These are phyloP conservation scores for Drosophila watanabei DNA, from an alignment of 1,140 invertebrate species.

Conservation along the genomic window DNA sequence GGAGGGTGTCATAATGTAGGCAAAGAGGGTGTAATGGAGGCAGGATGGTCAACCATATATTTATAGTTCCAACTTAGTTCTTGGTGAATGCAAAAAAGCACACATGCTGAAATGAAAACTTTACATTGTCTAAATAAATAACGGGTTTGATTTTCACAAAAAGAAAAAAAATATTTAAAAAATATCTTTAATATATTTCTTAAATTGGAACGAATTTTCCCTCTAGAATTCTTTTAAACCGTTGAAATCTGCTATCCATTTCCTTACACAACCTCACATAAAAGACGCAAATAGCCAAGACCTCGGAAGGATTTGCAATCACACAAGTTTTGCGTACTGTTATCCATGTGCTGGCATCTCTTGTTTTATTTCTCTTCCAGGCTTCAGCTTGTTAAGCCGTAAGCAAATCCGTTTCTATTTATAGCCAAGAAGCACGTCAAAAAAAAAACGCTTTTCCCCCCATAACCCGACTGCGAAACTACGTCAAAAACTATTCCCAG, in stretches of 20 bases:
- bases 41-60: not conserved
- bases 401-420: slow-evolving; percentile 45
- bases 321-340: slow-evolving; percentile 21
- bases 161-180: not conserved
- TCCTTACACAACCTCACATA: slow-evolving; percentile 3
- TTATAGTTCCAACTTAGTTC: not conserved
- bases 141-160: not conserved
- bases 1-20: slow-evolving; percentile 1
- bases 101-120: not conserved
- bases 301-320: slow-evolving; percentile 29
- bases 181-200: not conserved
- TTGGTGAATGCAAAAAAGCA: not conserved
- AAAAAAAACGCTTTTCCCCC: slow-evolving; percentile 38
- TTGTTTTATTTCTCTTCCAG: slow-evolving; percentile 3
- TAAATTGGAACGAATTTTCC: not conserved
- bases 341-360: slow-evolving; percentile 30
- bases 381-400: slow-evolving; percentile 30
- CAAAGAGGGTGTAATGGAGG: not conserved
- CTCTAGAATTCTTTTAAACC: not conserved
- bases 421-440: slow-evolving; percentile 38
- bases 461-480: slow-evolving; percentile 27
- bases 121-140: not conserved
- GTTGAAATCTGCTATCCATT: not conserved
- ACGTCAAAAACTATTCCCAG: slow-evolving; percentile 47
- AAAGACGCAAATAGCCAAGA: slow-evolving; percentile 15